These are phyloP conservation scores for Phoxinus dragarum DNA, from an alignment of 2,797 vertebrate genomes.

Conservation along the genomic window DNA sequence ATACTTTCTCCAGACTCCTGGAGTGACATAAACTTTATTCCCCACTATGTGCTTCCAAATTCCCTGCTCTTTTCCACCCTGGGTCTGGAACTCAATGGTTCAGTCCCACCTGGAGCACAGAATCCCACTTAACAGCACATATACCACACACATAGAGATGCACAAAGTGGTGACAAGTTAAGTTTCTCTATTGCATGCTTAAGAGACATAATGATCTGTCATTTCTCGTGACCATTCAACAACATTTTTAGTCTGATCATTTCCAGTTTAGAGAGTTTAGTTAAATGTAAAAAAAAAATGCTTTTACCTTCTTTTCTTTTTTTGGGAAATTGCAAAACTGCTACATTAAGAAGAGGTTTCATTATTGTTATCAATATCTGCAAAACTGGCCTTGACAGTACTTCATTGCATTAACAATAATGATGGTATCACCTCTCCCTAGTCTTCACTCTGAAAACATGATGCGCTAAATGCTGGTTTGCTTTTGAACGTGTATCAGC, in stretches of 20 bases:
- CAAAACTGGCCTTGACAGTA: background rate
- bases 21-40: constrained; percentile 62
- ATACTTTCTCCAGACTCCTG: constrained; percentile 57
- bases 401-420: background rate
- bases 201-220: background rate
- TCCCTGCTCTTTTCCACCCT: constrained; percentile 23
- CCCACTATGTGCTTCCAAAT: constrained; percentile 55
- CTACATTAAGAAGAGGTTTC: background rate
- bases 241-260: background rate
- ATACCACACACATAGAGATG: constrained; percentile 1
- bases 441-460: background rate
- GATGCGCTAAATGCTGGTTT: background rate
- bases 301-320: background rate
- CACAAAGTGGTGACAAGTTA: background rate
- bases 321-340: background rate
- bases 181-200: background rate
- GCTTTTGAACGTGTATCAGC: constrained; percentile 11
- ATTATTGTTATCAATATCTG: background rate
- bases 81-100: constrained; percentile 17
- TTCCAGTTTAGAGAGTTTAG: background rate
- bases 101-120: constrained; percentile 8
- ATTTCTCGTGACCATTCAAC: background rate
- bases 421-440: background rate
- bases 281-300: background rate
- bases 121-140: constrained; percentile 1